Base-by-base conservation (phyloP, 2,113 vertebrate species). In the Colinus virginianus region DNA sequence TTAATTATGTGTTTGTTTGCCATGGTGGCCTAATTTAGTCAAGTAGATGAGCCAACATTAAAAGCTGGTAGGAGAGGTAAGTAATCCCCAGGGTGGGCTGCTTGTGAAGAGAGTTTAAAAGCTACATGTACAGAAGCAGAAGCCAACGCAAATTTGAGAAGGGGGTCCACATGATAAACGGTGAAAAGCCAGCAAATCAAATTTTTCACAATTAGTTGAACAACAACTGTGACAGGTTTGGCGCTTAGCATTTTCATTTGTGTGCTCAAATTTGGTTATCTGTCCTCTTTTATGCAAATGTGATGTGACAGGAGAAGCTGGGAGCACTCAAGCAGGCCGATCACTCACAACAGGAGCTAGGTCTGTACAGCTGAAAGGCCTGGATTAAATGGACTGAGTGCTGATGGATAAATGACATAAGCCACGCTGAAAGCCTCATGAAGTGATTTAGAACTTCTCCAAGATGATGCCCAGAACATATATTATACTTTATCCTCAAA, bases 161-260 rank as follows among this genome's bases (percentile, higher is more conserved):
- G 97, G 97, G 98, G 97, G 97, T 96, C 97, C 96, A 87, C 97
- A 98, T 98, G 98, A 99, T 98, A 98, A 99, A 99, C 98, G 97
- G 98, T 78, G 97, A 97, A 98, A 97, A 97, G 95, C 95, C 79
- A 97, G 98, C 98, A 99, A 99, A 99, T 98, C 98, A 95, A 98
- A 99, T 99, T 98, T 98, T 98, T 99, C 99, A 99, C 99, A 99
- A 99, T 99, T 99, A 99, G 98, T 98, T 98, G 98, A 98, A 98
- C 97, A 97, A 98, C 98, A 98, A 98, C 98, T 96, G 97, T 98
- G 99, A 99, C 99, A 99, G 98, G 98, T 98, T 98, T 97, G 97
- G 97, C 96, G 98, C 97, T 98, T 97, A 97, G 97, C 96, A 97
- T 98, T 98, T 98, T 98, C 98, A 98, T 98, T 98, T 98, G 98